These are phyloP conservation scores for Drosophila truncata DNA, from an alignment of 1,140 invertebrate species.

Conservation along the genomic window DNA sequence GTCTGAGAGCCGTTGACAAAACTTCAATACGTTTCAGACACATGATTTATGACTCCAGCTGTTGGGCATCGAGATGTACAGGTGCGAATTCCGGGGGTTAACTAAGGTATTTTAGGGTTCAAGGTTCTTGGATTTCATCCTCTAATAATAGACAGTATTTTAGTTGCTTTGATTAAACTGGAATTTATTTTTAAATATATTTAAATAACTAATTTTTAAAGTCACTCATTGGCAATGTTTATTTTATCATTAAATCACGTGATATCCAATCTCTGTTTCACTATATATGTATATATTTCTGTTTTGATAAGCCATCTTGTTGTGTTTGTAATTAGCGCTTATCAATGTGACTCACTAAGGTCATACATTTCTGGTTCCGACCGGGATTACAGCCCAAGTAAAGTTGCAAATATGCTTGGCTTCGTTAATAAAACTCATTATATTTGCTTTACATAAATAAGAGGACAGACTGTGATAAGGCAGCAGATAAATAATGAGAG, in stretches of 20 bases:
- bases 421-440: background rate
- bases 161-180: background rate
- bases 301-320: conserved; percentile 14
- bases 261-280: conserved; percentile 5
- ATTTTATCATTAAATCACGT: conserved; percentile 11
- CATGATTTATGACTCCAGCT: conserved; percentile 41
- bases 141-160: background rate
- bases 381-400: background rate
- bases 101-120: background rate
- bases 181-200: background rate
- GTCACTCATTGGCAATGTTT: background rate
- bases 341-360: conserved; percentile 21
- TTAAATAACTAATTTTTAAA: too few relatives aligned
- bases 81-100: conserved; percentile 15
- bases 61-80: conserved; percentile 1
- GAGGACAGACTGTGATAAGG: background rate
- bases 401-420: conserved; percentile 7
- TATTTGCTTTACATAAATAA: conserved; percentile 17
- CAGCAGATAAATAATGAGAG: background rate
- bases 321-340: conserved; percentile 12
- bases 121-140: background rate
- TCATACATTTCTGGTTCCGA: conserved; percentile 2
- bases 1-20: conserved; percentile 50
- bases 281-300: background rate
- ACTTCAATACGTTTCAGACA: conserved; percentile 23